These are phyloP conservation scores for Cydia amplana DNA, from an alignment of 1,140 invertebrate species.

Conservation along the genomic window DNA sequence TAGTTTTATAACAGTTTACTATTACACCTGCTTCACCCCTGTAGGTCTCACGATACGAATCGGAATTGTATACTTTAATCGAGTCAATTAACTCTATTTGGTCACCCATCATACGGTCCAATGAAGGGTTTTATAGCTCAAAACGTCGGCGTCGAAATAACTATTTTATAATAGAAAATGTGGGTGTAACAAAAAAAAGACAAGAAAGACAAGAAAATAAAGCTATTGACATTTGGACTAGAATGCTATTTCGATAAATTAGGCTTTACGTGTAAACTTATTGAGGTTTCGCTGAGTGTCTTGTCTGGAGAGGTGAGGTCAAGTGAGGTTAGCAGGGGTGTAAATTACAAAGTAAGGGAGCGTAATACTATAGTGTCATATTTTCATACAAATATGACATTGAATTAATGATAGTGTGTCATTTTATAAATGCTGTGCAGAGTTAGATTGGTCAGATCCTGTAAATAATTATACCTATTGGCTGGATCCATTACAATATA, in stretches of 20 bases:
- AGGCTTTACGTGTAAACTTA: neutral
- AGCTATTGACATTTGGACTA: constrained; percentile 9
- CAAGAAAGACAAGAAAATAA: neutral
- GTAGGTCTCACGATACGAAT: constrained; percentile 43
- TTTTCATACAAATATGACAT: too few relatives aligned
- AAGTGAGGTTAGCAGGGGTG: too few relatives aligned
- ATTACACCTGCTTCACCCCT: constrained; percentile 42
- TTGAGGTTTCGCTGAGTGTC: too few relatives aligned
- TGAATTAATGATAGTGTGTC: too few relatives aligned
- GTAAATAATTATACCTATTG: too few relatives aligned
- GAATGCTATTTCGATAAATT: constrained; percentile 3
- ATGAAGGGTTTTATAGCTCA: constrained; percentile 15
- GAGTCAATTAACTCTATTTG: constrained; percentile 43
- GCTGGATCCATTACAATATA: too few relatives aligned
- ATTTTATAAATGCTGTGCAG: too few relatives aligned
- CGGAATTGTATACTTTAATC: constrained; percentile 40
- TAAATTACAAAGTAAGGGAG: too few relatives aligned
- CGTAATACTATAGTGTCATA: too few relatives aligned
- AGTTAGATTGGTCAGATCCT: too few relatives aligned
- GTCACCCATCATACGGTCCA: constrained; percentile 38
- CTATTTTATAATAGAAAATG: neutral
- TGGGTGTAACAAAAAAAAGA: neutral
- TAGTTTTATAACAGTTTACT: neutral
- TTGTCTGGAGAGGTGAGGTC: too few relatives aligned
- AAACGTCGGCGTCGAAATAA: neutral